Evolutionary conservation across 53 echinoderm and acorn worm genomes (phyloP).

Genomic region (Pentamera pediparva): DNA sequence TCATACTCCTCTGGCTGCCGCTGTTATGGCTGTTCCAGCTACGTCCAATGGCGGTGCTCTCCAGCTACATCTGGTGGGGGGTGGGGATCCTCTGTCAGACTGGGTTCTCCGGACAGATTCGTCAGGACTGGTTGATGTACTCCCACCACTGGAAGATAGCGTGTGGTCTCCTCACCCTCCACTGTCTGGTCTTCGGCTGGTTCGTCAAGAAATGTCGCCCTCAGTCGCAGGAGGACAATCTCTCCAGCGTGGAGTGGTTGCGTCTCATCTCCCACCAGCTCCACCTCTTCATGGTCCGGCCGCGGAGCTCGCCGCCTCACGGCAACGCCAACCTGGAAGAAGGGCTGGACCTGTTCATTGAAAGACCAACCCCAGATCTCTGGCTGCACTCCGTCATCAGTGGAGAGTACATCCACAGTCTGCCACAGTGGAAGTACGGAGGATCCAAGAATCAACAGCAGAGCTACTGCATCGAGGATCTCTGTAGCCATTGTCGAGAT

Average conservation of each 20-base stretch:
- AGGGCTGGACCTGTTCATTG: slow-evolving; percentile 63
- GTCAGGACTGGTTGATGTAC: slow-evolving; percentile 72
- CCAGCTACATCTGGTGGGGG: slow-evolving; percentile 45
- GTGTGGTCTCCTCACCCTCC: slow-evolving; percentile 40
- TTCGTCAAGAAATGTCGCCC: slow-evolving; percentile 39
- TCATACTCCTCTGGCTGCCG: slow-evolving; percentile 82
- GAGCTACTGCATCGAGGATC: background rate
- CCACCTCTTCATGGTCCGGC: slow-evolving; percentile 71
- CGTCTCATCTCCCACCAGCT: slow-evolving; percentile 46
- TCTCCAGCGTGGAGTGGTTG: slow-evolving; percentile 63
- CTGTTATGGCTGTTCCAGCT: slow-evolving; percentile 70
- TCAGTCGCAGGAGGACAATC: slow-evolving; percentile 34
- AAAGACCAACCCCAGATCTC: slow-evolving; percentile 62
- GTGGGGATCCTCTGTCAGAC: slow-evolving; percentile 50
- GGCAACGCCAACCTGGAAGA: slow-evolving; percentile 48
- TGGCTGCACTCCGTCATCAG: slow-evolving; percentile 70
- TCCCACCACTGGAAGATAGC: slow-evolving; percentile 37
- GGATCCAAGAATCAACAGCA: slow-evolving; percentile 7
- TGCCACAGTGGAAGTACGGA: slow-evolving; percentile 69
- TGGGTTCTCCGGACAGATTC: slow-evolving; percentile 42
- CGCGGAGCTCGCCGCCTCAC: slow-evolving; percentile 29
- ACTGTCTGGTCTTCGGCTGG: slow-evolving; percentile 50
- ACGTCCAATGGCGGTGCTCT: slow-evolving; percentile 43
- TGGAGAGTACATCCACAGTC: slow-evolving; percentile 70
- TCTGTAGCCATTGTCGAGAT: slow-evolving; percentile 4